Evolutionary conservation across 2,113 vertebrate species (phyloP).

Genomic region (Upupa epops): DNA sequence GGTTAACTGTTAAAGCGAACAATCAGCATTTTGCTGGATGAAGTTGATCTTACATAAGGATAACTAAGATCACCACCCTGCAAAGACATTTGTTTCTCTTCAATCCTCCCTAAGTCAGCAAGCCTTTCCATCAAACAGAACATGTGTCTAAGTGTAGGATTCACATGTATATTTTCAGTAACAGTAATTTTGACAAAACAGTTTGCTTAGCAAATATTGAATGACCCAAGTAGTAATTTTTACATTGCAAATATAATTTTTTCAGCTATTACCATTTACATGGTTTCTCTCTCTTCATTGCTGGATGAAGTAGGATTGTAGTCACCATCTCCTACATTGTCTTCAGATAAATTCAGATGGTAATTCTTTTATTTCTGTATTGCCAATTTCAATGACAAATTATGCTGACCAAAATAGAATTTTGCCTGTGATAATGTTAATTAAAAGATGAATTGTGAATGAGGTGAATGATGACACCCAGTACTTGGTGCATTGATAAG

Average conservation of each 20-base stretch:
- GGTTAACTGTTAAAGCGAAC: neutral
- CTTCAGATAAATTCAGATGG: constrained; percentile 54
- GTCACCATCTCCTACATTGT: neutral
- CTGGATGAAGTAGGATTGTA: constrained; percentile 10
- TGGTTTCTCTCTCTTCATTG: neutral
- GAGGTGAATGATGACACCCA: constrained; percentile 61
- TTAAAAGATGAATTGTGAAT: constrained; percentile 71
- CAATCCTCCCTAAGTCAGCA: constrained; percentile 19
- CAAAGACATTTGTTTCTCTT: neutral
- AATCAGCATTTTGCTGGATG: neutral
- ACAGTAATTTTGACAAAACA: constrained; percentile 27
- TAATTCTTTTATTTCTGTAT: constrained; percentile 60
- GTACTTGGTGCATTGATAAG: constrained; percentile 53
- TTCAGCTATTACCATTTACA: constrained; percentile 5
- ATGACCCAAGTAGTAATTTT: constrained; percentile 13
- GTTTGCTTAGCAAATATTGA: constrained; percentile 6
- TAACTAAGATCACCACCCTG: neutral
- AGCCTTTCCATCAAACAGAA: neutral
- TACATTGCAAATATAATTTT: constrained; percentile 29
- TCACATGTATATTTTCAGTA: neutral
- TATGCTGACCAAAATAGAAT: constrained; percentile 63
- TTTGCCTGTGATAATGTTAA: constrained; percentile 63
- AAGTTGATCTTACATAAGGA: neutral
- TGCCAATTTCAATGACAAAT: constrained; percentile 55
- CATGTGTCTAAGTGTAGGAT: neutral